Conservation (phyloP, 2,888 invertebrate genomes). For the Portevinia maculata region DNA sequence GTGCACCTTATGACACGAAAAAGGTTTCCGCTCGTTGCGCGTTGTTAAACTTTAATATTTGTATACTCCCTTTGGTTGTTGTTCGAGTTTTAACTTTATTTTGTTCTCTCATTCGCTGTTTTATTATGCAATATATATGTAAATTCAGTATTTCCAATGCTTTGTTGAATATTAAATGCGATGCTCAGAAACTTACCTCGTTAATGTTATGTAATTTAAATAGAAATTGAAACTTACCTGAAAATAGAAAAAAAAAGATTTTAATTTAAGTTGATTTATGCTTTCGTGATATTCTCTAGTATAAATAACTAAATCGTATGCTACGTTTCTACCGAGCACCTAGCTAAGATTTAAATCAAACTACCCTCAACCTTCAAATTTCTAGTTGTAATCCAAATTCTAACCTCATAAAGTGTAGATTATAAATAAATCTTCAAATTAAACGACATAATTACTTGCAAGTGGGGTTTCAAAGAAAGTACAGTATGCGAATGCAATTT, state of each 20-base stretch:
- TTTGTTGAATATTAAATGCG: conserved; percentile 4
- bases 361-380: too few relatives aligned
- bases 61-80: too few relatives aligned
- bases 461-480: too few relatives aligned
- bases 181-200: conserved; percentile 66
- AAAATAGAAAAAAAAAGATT: conserved; percentile 24
- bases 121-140: neutral
- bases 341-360: too few relatives aligned
- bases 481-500: too few relatives aligned
- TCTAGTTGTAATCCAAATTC: too few relatives aligned
- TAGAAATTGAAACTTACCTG: conserved; percentile 53
- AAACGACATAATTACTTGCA: too few relatives aligned
- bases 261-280: neutral
- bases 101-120: neutral
- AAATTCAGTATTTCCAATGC: neutral
- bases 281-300: neutral
- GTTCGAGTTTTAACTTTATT: neutral
- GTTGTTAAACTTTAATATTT: neutral
- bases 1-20: neutral
- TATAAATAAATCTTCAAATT: too few relatives aligned
- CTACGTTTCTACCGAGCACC: too few relatives aligned
- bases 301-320: neutral
- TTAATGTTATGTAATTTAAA: conserved; percentile 34
- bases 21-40: neutral
- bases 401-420: too few relatives aligned